phyloP scores from a whole-genome alignment of 2,113 vertebrate species.

The Piprites chloris region DNA sequence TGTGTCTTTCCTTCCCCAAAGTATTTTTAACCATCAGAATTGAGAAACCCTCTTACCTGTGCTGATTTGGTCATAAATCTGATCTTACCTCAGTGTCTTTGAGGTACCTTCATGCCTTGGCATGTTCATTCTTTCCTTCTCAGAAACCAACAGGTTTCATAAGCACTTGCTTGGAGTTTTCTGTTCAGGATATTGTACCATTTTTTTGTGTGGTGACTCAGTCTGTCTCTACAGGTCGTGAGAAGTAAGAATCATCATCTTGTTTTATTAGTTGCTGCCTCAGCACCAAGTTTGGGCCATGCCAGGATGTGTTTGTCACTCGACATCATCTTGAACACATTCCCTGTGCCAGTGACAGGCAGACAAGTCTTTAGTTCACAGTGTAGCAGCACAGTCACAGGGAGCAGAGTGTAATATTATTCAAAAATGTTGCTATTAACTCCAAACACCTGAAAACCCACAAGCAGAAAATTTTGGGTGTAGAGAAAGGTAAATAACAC shows the following conservation, averaged over 20 bases:
- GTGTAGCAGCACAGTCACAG: background rate
- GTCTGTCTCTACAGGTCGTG: background rate
- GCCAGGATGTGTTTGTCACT: background rate
- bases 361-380: background rate
- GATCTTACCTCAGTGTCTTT: background rate
- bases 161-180: background rate
- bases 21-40: background rate
- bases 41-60: background rate
- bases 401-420: background rate
- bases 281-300: background rate
- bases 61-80: background rate
- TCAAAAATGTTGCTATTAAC: background rate
- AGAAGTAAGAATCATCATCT: background rate
- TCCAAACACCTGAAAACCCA: background rate
- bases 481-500: background rate
- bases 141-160: background rate
- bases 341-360: background rate
- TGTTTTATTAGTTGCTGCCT: background rate
- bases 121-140: background rate
- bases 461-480: background rate
- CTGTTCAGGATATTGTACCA: background rate
- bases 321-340: background rate
- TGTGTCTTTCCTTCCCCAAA: background rate
- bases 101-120: background rate
- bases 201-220: background rate